Evolutionary conservation across 1,140 invertebrate genomes (phyloP).

Genomic region (Cryptotermes secundus): DNA sequence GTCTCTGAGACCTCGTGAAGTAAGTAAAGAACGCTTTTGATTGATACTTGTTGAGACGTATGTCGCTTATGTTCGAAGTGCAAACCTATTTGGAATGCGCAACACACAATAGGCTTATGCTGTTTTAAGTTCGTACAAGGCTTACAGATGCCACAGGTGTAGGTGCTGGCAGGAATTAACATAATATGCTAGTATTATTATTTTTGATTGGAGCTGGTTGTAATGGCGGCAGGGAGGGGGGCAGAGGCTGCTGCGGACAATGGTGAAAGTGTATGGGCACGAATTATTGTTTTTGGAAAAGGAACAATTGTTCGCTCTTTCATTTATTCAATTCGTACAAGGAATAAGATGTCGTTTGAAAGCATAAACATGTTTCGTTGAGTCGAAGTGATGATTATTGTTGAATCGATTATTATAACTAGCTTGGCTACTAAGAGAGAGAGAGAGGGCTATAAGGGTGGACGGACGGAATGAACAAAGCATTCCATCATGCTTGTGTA

Average conservation of each 20-base stretch:
- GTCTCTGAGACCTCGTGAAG: no score
- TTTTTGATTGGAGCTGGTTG: not conserved
- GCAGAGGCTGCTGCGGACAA: not conserved
- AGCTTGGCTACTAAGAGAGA: not conserved
- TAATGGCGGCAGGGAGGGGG: not conserved
- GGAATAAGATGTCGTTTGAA: conserved; percentile 19
- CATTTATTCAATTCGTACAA: conserved; percentile 14
- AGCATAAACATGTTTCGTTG: not conserved
- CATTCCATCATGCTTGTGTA: conserved; percentile 11
- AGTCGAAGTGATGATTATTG: not conserved
- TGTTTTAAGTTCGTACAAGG: not conserved
- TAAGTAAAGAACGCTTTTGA: not conserved
- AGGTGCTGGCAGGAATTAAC: not conserved
- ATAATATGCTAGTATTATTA: conserved; percentile 10
- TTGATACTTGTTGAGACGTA: not conserved
- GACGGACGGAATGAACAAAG: not conserved
- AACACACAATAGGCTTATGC: not conserved
- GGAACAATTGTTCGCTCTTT: not conserved
- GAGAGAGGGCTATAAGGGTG: not conserved
- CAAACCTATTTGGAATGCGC: not conserved
- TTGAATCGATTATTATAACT: conserved; percentile 3
- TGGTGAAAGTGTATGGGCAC: conserved; percentile 5
- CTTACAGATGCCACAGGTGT: not conserved
- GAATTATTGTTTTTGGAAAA: conserved; percentile 15
- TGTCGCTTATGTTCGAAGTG: not conserved